A percentile compares a stretch with the other conserved stretches of the same genome.
These are phyloP conservation scores for Oscheius myriophilus DNA, from an alignment of 2,888 invertebrate genomes.

Conservation along the genomic window DNA sequence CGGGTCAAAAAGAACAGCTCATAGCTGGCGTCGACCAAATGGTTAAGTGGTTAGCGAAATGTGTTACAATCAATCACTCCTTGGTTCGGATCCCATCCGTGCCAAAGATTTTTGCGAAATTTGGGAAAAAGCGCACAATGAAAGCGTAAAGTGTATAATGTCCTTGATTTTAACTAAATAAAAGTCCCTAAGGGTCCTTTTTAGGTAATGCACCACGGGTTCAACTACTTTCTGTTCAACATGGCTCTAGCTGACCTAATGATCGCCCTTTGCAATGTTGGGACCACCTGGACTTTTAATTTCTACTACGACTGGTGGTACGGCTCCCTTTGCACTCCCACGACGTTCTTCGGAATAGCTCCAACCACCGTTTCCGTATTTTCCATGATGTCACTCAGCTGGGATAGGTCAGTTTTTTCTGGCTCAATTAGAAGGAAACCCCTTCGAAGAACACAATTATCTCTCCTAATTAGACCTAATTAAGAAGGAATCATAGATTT, in stretches of 20 bases:
- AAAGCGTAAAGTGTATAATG: background rate
- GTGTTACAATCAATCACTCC: too few relatives aligned
- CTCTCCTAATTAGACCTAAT: background rate
- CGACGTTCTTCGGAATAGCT: constrained; percentile 64
- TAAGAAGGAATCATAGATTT: background rate
- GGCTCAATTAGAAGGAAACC: too few relatives aligned
- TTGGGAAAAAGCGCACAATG: too few relatives aligned
- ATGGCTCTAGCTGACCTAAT: constrained; percentile 65
- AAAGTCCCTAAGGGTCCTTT: too few relatives aligned
- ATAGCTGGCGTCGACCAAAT: too few relatives aligned
- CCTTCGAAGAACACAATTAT: background rate
- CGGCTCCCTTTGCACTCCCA: constrained; percentile 57
- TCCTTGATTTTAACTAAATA: too few relatives aligned
- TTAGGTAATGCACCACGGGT: constrained; percentile 62
- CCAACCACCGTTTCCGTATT: constrained; percentile 63
- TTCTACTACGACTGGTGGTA: constrained; percentile 65
- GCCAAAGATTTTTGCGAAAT: too few relatives aligned
- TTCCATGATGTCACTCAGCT: constrained; percentile 64
- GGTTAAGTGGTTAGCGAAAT: too few relatives aligned
- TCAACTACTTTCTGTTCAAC: constrained; percentile 67
- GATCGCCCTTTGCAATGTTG: constrained; percentile 65
- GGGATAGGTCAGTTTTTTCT: constrained; percentile 46
- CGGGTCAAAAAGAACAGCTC: background rate
- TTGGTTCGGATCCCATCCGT: too few relatives aligned
- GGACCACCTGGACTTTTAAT: constrained; percentile 63